These are phyloP conservation scores for Lordiphosa fenestrarum DNA, from an alignment of 2,888 invertebrate species.

Conservation along the genomic window DNA sequence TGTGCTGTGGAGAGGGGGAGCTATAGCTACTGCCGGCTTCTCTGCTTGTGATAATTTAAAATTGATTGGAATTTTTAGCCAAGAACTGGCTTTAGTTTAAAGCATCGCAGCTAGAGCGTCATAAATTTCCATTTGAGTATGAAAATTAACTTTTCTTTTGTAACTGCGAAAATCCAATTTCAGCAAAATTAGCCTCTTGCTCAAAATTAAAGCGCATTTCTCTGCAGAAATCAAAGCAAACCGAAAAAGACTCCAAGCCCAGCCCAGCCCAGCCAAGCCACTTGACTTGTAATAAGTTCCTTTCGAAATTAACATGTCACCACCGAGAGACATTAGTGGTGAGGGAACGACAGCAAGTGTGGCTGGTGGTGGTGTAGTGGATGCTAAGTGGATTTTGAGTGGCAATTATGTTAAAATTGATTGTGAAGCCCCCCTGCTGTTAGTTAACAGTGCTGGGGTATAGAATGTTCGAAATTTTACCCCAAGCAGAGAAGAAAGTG, in stretches of 20 bases:
- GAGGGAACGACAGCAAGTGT: constrained; percentile 13
- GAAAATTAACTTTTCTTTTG: background rate
- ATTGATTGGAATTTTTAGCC: constrained; percentile 50
- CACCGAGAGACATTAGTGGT: constrained; percentile 63
- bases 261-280: constrained; percentile 1
- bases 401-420: background rate
- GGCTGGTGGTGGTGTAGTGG: background rate
- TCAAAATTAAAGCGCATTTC: constrained; percentile 55
- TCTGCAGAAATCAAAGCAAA: constrained; percentile 54
- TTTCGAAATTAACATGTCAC: constrained; percentile 66
- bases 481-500: background rate
- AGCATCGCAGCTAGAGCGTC: constrained; percentile 5
- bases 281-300: constrained; percentile 55
- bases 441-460: background rate
- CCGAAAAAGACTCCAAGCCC: constrained; percentile 10
- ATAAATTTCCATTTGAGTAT: constrained; percentile 5
- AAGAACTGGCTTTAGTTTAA: constrained; percentile 23
- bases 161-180: constrained; percentile 48
- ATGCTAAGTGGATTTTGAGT: constrained; percentile 9
- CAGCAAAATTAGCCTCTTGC: constrained; percentile 58
- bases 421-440: constrained; percentile 14
- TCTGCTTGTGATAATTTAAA: constrained; percentile 46
- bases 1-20: background rate
- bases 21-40: constrained; percentile 10
- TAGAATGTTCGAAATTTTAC: constrained; percentile 2